Conservation (phyloP, 2,113 vertebrate genomes). For the Gopherus evgoodei region DNA sequence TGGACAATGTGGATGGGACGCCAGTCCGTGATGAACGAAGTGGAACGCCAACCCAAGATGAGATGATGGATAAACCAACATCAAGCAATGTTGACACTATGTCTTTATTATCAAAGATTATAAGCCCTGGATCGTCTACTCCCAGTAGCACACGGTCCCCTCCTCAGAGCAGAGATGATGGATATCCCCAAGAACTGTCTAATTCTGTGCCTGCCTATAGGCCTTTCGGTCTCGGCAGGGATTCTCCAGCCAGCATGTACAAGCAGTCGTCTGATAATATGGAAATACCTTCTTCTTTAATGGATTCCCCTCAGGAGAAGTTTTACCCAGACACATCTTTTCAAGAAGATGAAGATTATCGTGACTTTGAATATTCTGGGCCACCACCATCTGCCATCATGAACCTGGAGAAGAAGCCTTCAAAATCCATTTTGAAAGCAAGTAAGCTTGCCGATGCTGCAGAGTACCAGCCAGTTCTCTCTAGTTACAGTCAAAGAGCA, state of each 20-base stretch:
- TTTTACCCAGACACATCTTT: slow-evolving; percentile 84
- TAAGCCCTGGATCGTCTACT: slow-evolving; percentile 84
- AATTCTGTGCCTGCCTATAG: slow-evolving; percentile 74
- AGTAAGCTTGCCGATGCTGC: slow-evolving; percentile 73
- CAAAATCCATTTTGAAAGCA: slow-evolving; percentile 82
- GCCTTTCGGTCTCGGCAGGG: slow-evolving; percentile 75
- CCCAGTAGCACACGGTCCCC: slow-evolving; percentile 82
- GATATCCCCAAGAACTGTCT: slow-evolving; percentile 77
- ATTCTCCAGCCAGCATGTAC: slow-evolving; percentile 74
- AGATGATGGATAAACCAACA: slow-evolving; percentile 95
- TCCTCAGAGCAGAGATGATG: slow-evolving; percentile 76
- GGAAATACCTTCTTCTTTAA: slow-evolving; percentile 77
- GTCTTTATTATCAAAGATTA: slow-evolving; percentile 84
- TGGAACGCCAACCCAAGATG: slow-evolving; percentile 95
- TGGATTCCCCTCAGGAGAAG: slow-evolving; percentile 83
- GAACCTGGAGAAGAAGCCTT: slow-evolving; percentile 82
- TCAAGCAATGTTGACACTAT: slow-evolving; percentile 79
- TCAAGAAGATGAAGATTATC: slow-evolving; percentile 83
- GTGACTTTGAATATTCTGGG: slow-evolving; percentile 81
- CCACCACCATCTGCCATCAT: slow-evolving; percentile 77
- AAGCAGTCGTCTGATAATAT: slow-evolving; percentile 74
- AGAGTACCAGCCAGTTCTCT: slow-evolving; percentile 76
- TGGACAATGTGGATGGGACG: slow-evolving; percentile 92
- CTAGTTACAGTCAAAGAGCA: slow-evolving; percentile 73
- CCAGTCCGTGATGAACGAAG: slow-evolving; percentile 94